These are phyloP conservation scores for Leucophenga montana DNA, from an alignment of 2,888 invertebrate species.

Conservation along the genomic window DNA sequence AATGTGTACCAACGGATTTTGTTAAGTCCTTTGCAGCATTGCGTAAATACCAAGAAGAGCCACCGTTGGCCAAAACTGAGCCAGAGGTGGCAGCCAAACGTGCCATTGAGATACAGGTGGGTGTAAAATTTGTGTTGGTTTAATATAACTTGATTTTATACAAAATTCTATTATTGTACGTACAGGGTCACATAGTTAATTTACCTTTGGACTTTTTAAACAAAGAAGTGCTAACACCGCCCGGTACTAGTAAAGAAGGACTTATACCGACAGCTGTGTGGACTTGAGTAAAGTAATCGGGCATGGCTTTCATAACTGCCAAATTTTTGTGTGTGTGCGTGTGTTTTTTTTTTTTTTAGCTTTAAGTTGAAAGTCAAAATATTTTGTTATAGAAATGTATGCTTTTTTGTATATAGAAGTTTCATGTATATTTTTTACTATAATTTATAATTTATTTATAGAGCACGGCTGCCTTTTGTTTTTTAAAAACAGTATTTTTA, in stretches of 20 bases:
- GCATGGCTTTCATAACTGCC: not conserved
- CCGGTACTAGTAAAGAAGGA: slow-evolving; percentile 88
- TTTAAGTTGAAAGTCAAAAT: slow-evolving; percentile 6
- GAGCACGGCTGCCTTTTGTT: too few relatives aligned
- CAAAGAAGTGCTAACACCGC: slow-evolving; percentile 88
- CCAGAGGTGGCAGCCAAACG: slow-evolving; percentile 82
- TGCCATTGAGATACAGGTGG: slow-evolving; percentile 82
- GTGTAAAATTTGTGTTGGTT: not conserved
- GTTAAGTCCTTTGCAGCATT: slow-evolving; percentile 86
- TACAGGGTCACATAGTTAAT: slow-evolving; percentile 88
- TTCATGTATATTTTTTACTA: too few relatives aligned
- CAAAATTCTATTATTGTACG: slow-evolving; percentile 32
- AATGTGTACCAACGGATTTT: slow-evolving; percentile 89
- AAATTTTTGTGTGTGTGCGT: too few relatives aligned
- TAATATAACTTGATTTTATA: not conserved
- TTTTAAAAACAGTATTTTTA: slow-evolving; percentile 7
- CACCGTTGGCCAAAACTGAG: slow-evolving; percentile 82
- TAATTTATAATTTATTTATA: too few relatives aligned
- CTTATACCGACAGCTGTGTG: slow-evolving; percentile 94
- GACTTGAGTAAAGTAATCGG: slow-evolving; percentile 77
- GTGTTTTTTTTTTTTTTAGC: not conserved
- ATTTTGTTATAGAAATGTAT: too few relatives aligned
- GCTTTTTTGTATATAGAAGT: too few relatives aligned
- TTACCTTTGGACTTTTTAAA: slow-evolving; percentile 92
- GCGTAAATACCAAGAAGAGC: slow-evolving; percentile 83